Evolutionary conservation across 1,140 invertebrate species (phyloP).

Genomic region (Formica exsecta): DNA sequence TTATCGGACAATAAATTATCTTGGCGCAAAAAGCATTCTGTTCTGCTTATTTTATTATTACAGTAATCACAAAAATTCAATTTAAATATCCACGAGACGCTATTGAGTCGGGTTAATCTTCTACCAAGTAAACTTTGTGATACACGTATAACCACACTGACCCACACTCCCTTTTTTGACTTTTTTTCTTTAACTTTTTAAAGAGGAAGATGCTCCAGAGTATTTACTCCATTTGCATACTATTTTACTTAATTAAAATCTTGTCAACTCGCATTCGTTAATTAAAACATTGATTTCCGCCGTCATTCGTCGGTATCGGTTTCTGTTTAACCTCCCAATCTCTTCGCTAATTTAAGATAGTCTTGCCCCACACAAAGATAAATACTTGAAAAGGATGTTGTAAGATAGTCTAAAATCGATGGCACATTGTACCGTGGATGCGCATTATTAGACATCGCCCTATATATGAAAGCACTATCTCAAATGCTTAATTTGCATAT

Average conservation of each 20-base stretch:
- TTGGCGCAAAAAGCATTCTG: not conserved
- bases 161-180: not conserved
- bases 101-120: not conserved
- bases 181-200: not conserved
- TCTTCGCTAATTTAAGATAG: conserved; percentile 6
- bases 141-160: not conserved
- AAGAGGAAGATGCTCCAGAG: not conserved
- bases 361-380: conserved; percentile 11
- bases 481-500: conserved; percentile 56
- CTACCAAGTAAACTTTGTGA: not conserved
- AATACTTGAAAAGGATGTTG: conserved; percentile 25
- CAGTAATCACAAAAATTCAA: conserved; percentile 1
- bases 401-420: conserved; percentile 34
- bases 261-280: conserved; percentile 6
- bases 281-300: conserved; percentile 45
- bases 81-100: not conserved
- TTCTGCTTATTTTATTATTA: not conserved
- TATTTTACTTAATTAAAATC: conserved; percentile 50
- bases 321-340: conserved; percentile 20
- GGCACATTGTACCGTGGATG: conserved; percentile 6
- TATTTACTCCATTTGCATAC: conserved; percentile 7
- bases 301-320: conserved; percentile 8
- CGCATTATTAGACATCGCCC: conserved; percentile 5
- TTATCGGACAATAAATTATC: not conserved
- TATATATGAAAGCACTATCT: conserved; percentile 26